Conservation (phyloP, 2,113 vertebrate species). For the Chiloscyllium plagiosum region DNA sequence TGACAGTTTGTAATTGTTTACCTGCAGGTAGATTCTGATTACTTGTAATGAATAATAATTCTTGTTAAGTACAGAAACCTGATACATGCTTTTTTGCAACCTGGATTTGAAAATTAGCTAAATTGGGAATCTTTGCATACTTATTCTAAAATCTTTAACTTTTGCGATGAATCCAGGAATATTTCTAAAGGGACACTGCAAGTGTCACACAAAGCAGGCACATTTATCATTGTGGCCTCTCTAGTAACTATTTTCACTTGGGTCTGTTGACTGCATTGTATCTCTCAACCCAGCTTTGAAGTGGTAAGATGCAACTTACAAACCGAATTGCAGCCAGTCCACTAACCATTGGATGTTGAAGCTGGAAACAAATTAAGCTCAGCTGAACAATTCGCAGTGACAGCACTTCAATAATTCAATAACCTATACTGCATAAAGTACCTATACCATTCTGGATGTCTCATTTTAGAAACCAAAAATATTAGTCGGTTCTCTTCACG, state of each 20-base stretch:
- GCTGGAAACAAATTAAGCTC: not conserved
- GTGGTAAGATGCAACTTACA: not conserved
- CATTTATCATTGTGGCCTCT: not conserved
- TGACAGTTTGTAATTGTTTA: no score
- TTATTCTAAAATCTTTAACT: no score
- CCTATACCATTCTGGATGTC: not conserved
- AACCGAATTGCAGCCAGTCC: not conserved
- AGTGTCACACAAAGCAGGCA: not conserved
- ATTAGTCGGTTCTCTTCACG: not conserved
- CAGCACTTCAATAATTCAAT: not conserved
- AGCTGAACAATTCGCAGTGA: not conserved
- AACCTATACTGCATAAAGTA: not conserved
- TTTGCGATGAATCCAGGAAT: no score
- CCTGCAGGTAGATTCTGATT: no score
- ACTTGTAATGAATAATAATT: no score
- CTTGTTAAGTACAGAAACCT: no score
- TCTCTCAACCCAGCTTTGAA: not conserved
- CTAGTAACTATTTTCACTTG: not conserved
- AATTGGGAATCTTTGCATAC: no score
- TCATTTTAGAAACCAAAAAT: not conserved
- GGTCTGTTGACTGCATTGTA: not conserved
- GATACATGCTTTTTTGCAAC: no score
- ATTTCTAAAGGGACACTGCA: not conserved
- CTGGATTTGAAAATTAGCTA: no score
- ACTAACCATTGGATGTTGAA: not conserved